Evolutionary conservation across 2,113 vertebrate genomes (phyloP), one percentile per base, ranked within the genome.

Genomic region (Psilopsiagon aurifrons): DNA sequence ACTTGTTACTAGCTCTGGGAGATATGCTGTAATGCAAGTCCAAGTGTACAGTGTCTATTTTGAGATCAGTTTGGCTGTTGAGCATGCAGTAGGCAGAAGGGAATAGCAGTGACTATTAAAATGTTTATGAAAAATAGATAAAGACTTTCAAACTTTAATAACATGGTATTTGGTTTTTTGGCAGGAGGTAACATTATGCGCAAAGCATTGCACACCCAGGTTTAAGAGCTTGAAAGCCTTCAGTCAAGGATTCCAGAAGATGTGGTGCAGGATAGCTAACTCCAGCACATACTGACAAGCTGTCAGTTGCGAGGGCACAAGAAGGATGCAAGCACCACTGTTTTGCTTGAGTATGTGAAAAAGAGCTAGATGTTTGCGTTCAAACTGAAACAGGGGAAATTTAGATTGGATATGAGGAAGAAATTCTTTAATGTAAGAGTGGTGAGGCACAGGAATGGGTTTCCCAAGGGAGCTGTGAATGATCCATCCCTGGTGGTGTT

Each of bases 81-180:
- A 88, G 60, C n/a, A 23, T 83, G 68, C 25, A 28, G 59, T 43
- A 96, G 31, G 60, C 71, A 90, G 73, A 93, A 94, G 57, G 33
- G 37, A 95, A 88, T 63, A 35, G 43, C 31, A 57, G 16, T 86
- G 25, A 64, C 86, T 95, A 95, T 97, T 95, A 94, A 96, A 94
- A 94, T 91, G 49, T 75, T 92, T 96, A 96, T 96, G 84, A 97
- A 97, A 97, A 96, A 97, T 95, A 96, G 75, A 97, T 95, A 92
- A 95, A 81, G 64, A 46, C 66, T 94, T 96, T 96, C 93, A 95
- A 95, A 90, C 59, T 97, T 95, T 96, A 95, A 95, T 97, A 97
- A 80, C 22, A 12, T 77, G 63, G 57, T 94, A 88, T 94, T 97
- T 95, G 85, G 2, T 59, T 59, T 57, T 59, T 59, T 94, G 84